Conservation (phyloP, 2,113 vertebrate species). For the Tupaia chinensis region DNA sequence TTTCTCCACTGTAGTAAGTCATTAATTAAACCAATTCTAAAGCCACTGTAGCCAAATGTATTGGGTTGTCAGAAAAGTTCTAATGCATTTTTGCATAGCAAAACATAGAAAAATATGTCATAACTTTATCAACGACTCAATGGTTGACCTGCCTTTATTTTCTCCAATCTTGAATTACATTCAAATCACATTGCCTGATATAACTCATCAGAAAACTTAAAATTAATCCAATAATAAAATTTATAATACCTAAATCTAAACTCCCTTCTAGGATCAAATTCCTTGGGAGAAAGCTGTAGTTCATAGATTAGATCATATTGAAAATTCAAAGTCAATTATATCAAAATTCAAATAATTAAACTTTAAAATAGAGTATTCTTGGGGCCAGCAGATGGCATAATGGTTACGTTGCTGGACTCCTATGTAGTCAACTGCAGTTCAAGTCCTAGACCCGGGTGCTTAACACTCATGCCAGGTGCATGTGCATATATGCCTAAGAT, state of each 20-base stretch:
- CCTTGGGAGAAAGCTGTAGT: not conserved
- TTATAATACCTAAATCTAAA: not conserved
- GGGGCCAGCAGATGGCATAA: no score
- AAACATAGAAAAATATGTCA: no score
- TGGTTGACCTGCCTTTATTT: not conserved
- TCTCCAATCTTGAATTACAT: not conserved
- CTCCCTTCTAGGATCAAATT: not conserved
- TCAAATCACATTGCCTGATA: not conserved
- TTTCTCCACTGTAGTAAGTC: not conserved
- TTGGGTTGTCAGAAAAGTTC: no score
- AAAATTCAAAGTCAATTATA: slow-evolving; percentile 12
- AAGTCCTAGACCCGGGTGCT: no score
- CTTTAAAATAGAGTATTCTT: not conserved
- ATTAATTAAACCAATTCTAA: slow-evolving; percentile 25
- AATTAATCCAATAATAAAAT: slow-evolving; percentile 13
- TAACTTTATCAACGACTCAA: no score
- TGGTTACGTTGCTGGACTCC: no score
- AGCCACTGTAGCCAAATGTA: not conserved
- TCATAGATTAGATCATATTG: not conserved
- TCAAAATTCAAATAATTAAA: slow-evolving; percentile 31
- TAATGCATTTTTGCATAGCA: no score
- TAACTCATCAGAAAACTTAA: not conserved
- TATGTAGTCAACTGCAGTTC: no score
- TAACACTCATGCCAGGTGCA: no score
- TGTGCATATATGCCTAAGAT: no score